phyloP scores from a whole-genome alignment of 2,113 vertebrate genomes.

The Hyla sarda region DNA sequence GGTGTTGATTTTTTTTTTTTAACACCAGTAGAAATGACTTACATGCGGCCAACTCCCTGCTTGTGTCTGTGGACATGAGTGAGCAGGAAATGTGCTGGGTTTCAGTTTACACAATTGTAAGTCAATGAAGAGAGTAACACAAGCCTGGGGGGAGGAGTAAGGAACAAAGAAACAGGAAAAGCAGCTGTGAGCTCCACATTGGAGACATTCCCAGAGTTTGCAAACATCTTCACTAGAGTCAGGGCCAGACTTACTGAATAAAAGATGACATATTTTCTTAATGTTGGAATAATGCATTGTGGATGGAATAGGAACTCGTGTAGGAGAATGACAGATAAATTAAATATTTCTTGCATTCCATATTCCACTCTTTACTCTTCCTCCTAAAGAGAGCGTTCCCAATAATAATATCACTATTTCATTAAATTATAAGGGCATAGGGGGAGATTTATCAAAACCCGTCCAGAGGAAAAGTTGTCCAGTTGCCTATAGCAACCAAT shows the following conservation, averaged over 20 bases:
- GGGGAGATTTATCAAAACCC: too few relatives aligned
- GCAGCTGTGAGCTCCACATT: conserved; percentile 44
- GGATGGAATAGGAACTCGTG: neutral
- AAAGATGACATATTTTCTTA: neutral
- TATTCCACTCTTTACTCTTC: neutral
- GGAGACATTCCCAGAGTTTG: conserved; percentile 45
- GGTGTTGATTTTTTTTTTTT: neutral
- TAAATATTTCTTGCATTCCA: neutral
- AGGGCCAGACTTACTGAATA: neutral
- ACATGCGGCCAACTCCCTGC: conserved; percentile 4
- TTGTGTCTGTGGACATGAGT: conserved; percentile 38
- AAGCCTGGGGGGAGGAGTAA: conserved; percentile 49
- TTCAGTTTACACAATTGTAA: conserved; percentile 57
- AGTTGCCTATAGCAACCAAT: too few relatives aligned
- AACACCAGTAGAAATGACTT: conserved; percentile 16
- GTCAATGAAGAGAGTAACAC: conserved; percentile 41
- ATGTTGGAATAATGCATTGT: neutral
- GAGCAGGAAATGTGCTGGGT: conserved; percentile 52
- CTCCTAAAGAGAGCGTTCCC: neutral
- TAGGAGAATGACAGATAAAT: neutral
- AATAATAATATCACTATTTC: neutral
- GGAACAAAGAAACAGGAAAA: conserved; percentile 60
- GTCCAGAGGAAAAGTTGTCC: too few relatives aligned
- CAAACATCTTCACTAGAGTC: conserved; percentile 34
- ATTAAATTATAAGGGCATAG: neutral